Evolutionary conservation across 1,140 invertebrate species (phyloP), one percentile per base, ranked within the genome.

Genomic region (Conus ventricosus): DNA sequence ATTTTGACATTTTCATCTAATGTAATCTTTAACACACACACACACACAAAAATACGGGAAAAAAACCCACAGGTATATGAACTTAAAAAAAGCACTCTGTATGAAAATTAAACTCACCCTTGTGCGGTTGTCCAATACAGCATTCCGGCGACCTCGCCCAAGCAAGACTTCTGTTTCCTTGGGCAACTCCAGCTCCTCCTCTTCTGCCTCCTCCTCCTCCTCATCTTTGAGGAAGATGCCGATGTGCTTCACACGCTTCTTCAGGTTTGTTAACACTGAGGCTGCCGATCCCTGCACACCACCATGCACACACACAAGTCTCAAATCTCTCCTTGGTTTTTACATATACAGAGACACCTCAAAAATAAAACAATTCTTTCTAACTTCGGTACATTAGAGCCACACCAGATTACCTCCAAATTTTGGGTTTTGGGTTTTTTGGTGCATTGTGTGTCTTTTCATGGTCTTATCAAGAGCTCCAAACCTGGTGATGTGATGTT

Each of bases 51-150:
- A 81, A 81, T 10, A 53, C 0, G 20, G 7, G 11, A 39, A 20
- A 81, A n/a, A 51, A 20, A 81, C 27, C n/a, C 25, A 3, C 27
- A n/a, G 7, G 5, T 39, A 81, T 39, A 1, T 27, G 2, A 81
- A 17, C 78, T 2, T 4, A 78, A 78, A 17, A 78, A 78, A n/a
- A 27, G 1, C 15, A 1, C 23, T 75, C 71, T 75, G 20, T n/a
- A 75, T 75, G 23, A 23, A 75, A 75, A 2, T 25, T 39, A 23
- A 23, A 75, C 76, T 10, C 25, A 97, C 99, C 92, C 99, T 96
- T 10, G 99, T 96, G 95, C 99, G 99, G 0, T 97, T 98, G 93
- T 99, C 98, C 39, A 99, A 96, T 13, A 99, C 97, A 8, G 99
- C 98, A 83, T 98, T 99, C 92, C 99, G 96, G 94, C 98, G 97